phyloP scores from a whole-genome alignment of 2,888 invertebrate species.

The Xestia c-nigrum region DNA sequence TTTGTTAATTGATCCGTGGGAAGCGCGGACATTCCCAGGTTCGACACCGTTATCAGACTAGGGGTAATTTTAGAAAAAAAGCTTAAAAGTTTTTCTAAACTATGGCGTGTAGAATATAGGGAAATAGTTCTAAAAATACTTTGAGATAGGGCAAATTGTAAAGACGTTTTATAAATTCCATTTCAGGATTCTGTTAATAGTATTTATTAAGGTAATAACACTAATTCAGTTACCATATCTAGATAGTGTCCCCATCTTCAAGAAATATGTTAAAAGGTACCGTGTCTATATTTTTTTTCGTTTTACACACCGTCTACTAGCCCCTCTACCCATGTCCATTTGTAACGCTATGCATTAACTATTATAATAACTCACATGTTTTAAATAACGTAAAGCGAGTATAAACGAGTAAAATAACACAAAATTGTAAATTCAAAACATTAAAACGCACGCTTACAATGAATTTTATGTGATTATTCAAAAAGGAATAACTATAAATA shows the following conservation, averaged over 20 bases:
- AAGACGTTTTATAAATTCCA: background rate
- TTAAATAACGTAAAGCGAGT: conserved; percentile 33
- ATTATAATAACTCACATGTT: conserved; percentile 24
- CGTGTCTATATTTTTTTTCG: conserved; percentile 4
- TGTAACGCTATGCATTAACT: conserved; percentile 9
- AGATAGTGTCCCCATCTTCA: background rate
- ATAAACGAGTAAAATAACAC: conserved; percentile 21
- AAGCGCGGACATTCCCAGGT: conserved; percentile 27
- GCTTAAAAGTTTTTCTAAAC: conserved; percentile 11
- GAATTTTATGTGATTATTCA: conserved; percentile 39
- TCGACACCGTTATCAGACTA: conserved; percentile 25
- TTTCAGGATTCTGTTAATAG: background rate
- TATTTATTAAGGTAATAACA: conserved; percentile 23
- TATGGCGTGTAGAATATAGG: background rate
- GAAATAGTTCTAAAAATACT: background rate
- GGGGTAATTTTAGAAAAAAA: conserved; percentile 23
- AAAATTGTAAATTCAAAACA: conserved; percentile 37
- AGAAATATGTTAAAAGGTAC: conserved; percentile 10
- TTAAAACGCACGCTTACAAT: conserved; percentile 27
- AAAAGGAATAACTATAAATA: conserved; percentile 17
- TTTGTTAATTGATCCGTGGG: conserved; percentile 53
- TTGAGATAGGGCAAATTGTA: conserved; percentile 9
- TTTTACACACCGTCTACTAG: background rate
- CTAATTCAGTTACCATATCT: conserved; percentile 30
- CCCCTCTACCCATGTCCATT: background rate